These are phyloP conservation scores for Ophioninae sp. DNA, from an alignment of 2,888 invertebrate species.

Conservation along the genomic window DNA sequence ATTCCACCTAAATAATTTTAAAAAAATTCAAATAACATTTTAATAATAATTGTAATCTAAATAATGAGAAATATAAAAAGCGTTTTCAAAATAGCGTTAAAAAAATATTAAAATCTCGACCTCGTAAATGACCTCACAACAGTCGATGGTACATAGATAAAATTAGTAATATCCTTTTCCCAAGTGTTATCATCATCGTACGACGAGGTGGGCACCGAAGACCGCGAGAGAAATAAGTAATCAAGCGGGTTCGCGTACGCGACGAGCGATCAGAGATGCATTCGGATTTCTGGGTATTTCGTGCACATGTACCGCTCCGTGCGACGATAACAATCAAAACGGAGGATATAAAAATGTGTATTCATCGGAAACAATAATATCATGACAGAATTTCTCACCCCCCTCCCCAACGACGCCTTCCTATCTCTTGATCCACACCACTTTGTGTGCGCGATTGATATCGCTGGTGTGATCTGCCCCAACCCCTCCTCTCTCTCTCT, in stretches of 20 bases:
- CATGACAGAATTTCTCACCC: slow-evolving; percentile 22
- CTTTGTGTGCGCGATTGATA: slow-evolving; percentile 48
- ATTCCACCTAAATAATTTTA: too few relatives aligned
- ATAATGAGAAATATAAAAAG: too few relatives aligned
- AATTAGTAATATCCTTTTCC: too few relatives aligned
- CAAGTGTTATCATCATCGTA: too few relatives aligned
- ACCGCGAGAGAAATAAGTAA: not conserved
- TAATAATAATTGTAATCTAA: too few relatives aligned
- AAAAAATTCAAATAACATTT: too few relatives aligned
- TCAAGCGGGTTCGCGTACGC: not conserved
- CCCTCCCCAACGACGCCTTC: slow-evolving; percentile 35
- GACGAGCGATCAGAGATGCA: slow-evolving; percentile 32
- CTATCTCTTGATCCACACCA: slow-evolving; percentile 35
- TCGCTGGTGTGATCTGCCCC: slow-evolving; percentile 21
- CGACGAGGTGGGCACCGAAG: not conserved
- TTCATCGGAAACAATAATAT: slow-evolving; percentile 48
- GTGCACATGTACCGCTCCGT: slow-evolving; percentile 3
- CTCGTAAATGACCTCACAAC: too few relatives aligned
- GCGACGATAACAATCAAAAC: slow-evolving; percentile 48
- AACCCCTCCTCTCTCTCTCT: slow-evolving; percentile 5
- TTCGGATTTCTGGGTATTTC: slow-evolving; percentile 29
- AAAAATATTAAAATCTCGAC: too few relatives aligned
- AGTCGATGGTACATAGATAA: too few relatives aligned
- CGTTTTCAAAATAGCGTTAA: too few relatives aligned
- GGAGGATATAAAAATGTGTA: slow-evolving; percentile 52